These are phyloP conservation scores for Tetropium fuscum DNA, from an alignment of 2,888 invertebrate genomes.

Conservation along the genomic window DNA sequence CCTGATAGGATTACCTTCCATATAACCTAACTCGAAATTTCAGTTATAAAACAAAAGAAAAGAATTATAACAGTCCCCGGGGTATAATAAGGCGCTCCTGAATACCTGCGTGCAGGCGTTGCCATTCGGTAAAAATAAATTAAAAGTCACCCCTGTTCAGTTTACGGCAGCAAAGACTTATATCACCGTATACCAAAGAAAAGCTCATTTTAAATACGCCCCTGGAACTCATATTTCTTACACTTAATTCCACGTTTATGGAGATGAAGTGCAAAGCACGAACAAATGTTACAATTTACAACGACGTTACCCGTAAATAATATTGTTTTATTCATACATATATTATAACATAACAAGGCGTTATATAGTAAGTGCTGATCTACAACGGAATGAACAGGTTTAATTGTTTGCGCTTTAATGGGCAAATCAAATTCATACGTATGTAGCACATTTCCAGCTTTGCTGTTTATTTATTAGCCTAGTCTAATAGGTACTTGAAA, in stretches of 20 bases:
- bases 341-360: neutral
- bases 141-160: constrained; percentile 51
- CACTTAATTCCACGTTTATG: constrained; percentile 54
- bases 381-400: neutral
- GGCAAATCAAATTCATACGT: neutral
- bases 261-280: constrained; percentile 50
- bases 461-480: neutral
- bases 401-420: neutral
- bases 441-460: neutral
- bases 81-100: constrained; percentile 45
- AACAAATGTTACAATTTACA: constrained; percentile 52
- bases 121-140: constrained; percentile 53
- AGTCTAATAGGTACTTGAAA: too few species aligned
- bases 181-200: constrained; percentile 23
- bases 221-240: constrained; percentile 52
- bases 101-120: constrained; percentile 43
- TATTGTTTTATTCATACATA: constrained; percentile 28
- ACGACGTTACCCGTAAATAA: constrained; percentile 31
- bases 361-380: neutral
- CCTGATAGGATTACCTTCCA: constrained; percentile 20
- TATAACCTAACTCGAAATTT: constrained; percentile 24
- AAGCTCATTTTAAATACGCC: constrained; percentile 47
- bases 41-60: constrained; percentile 44
- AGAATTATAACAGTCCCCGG: constrained; percentile 47
- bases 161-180: constrained; percentile 30